Percentiles rank a stretch among this genome's conserved stretches.
phyloP scores from a whole-genome alignment of 1,140 invertebrate species.

The Bombus polaris region DNA sequence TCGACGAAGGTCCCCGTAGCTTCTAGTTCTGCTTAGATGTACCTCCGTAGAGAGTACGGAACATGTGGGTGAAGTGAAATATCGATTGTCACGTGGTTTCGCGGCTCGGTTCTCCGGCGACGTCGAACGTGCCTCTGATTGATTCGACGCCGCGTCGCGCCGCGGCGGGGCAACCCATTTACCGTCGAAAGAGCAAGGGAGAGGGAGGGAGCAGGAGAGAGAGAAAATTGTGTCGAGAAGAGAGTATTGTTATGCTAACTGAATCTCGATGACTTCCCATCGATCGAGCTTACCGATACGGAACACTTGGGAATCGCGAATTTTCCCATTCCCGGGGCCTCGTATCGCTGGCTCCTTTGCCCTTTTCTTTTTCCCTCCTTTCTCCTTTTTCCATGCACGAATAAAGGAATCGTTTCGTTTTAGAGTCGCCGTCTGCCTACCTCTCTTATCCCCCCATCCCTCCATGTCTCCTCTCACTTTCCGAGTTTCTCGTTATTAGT shows the following conservation, averaged over 20 bases:
- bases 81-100: constrained; percentile 66
- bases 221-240: constrained; percentile 49
- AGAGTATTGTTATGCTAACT: constrained; percentile 68
- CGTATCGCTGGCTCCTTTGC: constrained; percentile 3
- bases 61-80: constrained; percentile 41
- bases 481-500: constrained; percentile 25
- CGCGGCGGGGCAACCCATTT: constrained; percentile 19
- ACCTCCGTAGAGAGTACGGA: background rate
- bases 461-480: background rate
- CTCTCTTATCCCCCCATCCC: too few relatives aligned
- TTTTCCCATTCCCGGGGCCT: constrained; percentile 57
- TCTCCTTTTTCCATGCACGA: constrained; percentile 9
- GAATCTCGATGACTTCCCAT: constrained; percentile 66
- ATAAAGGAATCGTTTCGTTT: constrained; percentile 31
- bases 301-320: constrained; percentile 53
- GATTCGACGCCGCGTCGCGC: constrained; percentile 48
- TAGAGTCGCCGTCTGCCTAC: background rate
- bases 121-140: constrained; percentile 62
- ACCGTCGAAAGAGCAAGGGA: background rate
- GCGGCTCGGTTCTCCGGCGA: constrained; percentile 47
- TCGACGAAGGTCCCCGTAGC: background rate
- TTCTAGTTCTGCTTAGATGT: too few relatives aligned
- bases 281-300: constrained; percentile 59
- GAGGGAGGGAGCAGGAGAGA: background rate
- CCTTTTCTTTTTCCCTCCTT: background rate